Evolutionary conservation across 2,888 invertebrate genomes (phyloP), one percentile per base, ranked within the genome.

Genomic region (Hydraecia micacea): DNA sequence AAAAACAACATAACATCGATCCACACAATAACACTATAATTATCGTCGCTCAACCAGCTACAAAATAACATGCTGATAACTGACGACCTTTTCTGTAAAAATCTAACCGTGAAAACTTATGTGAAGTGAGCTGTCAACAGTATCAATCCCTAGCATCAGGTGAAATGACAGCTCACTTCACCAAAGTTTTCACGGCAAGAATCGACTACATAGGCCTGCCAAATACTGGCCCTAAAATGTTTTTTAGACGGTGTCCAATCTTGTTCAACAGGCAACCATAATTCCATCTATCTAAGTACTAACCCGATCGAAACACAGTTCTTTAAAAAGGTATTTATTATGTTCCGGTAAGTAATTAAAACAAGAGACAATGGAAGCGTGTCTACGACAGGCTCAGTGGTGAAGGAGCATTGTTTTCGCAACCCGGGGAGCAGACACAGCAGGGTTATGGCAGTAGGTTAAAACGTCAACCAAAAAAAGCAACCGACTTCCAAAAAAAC

Each of bases 301-400:
- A 73, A 62, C 68, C 62, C 46, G 76, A 81, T 83, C 73, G 70
- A 68, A 80, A 52, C 21, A 63, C 21, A 69, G 32, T 81, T 62
- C 18, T 84, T 74, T 73, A 70, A 85, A 85, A 84, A 73, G 42
- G 70, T 77, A 85, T 86, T 87, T 87, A 84, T 85, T 78, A 73
- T 85, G 46, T 84, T 73, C 86, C 78, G 28, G 84, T 83, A 82
- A 85, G 85, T 90, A 90, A 90, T 90, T 90, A 90, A 90, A 90
- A 90, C 72, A 75, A 62, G 75, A 87, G 78, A 89, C 88, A 90
- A 89, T 86, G 71, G 71, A 25, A 32, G 74, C 72, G 71, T 85
- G 87, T 85, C 87, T 70, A 62, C 77, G 77, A 83, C 90, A 89
- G 88, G 81, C 79, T 18, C 80, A 79, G 76, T 75, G 83, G 87